These are phyloP conservation scores for Mormyrus proboscirostris DNA, from an alignment of 2,797 vertebrate species.

Conservation along the genomic window DNA sequence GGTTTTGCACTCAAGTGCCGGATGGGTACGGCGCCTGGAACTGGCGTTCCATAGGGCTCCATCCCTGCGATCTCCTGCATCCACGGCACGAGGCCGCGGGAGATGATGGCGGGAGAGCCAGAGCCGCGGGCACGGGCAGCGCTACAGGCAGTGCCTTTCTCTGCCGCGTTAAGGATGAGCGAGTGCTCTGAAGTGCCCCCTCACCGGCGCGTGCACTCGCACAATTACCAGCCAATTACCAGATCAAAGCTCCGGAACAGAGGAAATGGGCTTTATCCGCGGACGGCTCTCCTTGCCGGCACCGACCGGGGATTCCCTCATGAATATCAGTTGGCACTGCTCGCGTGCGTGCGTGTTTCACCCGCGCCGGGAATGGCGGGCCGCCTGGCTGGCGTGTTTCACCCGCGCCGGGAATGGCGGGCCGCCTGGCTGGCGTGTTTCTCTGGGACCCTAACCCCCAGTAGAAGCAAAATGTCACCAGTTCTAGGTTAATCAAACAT, in stretches of 20 bases:
- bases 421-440: background rate
- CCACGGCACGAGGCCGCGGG: background rate
- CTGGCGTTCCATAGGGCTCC: background rate
- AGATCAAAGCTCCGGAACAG: slow-evolving; percentile 3
- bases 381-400: background rate
- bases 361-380: background rate
- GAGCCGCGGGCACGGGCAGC: background rate
- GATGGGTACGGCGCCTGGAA: background rate
- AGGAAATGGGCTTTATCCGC: background rate
- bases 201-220: background rate
- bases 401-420: too few relatives aligned
- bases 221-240: slow-evolving; percentile 18
- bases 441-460: background rate
- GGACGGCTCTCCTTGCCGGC: background rate
- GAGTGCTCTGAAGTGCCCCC: background rate
- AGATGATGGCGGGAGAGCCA: background rate
- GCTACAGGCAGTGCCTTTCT: background rate
- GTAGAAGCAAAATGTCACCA: background rate
- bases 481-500: background rate
- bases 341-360: too few relatives aligned
- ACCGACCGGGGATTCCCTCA: background rate
- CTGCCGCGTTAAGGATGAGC: background rate
- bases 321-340: background rate
- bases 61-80: background rate
- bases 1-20: background rate